Evolutionary conservation across 2,797 vertebrate species (phyloP).

Genomic region (Chiloscyllium punctatum): DNA sequence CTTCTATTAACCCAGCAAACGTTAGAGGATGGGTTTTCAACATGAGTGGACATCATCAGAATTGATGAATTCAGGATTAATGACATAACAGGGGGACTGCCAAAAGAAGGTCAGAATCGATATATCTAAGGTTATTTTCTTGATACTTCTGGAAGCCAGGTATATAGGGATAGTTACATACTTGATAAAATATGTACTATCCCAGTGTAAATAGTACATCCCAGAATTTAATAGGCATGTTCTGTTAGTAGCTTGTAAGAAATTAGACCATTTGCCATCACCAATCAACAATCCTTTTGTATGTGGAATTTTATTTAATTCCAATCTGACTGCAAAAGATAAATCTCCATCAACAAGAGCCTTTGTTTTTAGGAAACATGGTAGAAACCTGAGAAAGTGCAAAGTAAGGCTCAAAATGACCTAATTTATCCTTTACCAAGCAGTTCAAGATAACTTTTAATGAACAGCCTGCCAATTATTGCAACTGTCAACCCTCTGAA

Average conservation of each 20-base stretch:
- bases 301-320: background rate
- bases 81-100: background rate
- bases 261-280: background rate
- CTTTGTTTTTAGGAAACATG: background rate
- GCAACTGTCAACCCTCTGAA: background rate
- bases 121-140: background rate
- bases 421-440: background rate
- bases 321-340: background rate
- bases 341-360: background rate
- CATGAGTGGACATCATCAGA: background rate
- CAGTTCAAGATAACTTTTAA: background rate
- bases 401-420: background rate
- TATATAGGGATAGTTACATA: background rate
- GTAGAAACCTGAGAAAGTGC: background rate
- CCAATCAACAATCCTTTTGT: background rate
- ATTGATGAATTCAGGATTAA: background rate
- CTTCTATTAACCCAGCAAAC: background rate
- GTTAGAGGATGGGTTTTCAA: background rate
- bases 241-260: background rate
- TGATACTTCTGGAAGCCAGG: background rate
- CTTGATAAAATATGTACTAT: background rate
- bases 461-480: background rate
- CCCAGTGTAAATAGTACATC: background rate
- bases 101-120: background rate
- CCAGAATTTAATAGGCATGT: background rate